phyloP scores from a whole-genome alignment of 2,888 invertebrate genomes.

The Eristalis arbustorum region DNA sequence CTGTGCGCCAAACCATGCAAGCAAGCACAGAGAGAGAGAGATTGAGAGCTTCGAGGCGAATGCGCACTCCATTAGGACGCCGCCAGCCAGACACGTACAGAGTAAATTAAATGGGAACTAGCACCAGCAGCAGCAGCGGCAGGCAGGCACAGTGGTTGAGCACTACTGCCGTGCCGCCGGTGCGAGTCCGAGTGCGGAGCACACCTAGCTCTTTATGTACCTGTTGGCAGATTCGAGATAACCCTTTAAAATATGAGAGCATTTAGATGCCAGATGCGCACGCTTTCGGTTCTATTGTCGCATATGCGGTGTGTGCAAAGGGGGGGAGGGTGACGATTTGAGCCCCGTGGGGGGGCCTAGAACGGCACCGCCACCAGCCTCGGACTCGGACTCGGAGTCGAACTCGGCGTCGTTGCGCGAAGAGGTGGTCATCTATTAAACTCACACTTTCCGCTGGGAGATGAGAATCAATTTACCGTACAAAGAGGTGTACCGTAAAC shows the following conservation, averaged over 20 bases:
- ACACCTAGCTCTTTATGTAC: conserved; percentile 70
- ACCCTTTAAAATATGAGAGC: conserved; percentile 70
- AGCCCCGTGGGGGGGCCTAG: conserved; percentile 12
- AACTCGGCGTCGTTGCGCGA: background rate
- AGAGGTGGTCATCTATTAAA: conserved; percentile 63
- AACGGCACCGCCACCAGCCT: background rate
- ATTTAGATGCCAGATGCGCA: conserved; percentile 71
- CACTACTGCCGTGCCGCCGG: too few relatives aligned
- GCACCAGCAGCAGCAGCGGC: conserved; percentile 4
- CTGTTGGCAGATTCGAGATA: conserved; percentile 70
- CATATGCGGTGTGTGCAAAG: background rate
- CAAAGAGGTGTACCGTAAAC: conserved; percentile 63
- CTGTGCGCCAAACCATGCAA: background rate
- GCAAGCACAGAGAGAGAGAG: conserved; percentile 8
- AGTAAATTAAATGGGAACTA: conserved; percentile 69
- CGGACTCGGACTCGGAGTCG: background rate
- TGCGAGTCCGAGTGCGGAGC: background rate
- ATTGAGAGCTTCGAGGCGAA: conserved; percentile 56
- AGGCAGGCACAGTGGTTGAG: background rate
- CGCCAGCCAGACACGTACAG: conserved; percentile 66
- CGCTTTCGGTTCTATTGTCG: conserved; percentile 69
- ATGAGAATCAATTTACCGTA: conserved; percentile 70
- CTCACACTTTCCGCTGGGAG: conserved; percentile 67
- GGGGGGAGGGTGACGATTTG: background rate
- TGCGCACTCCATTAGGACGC: conserved; percentile 67